Evolutionary conservation across 2,113 vertebrate genomes (phyloP), one percentile per base, ranked within the genome.

Genomic region (Caretta caretta): DNA sequence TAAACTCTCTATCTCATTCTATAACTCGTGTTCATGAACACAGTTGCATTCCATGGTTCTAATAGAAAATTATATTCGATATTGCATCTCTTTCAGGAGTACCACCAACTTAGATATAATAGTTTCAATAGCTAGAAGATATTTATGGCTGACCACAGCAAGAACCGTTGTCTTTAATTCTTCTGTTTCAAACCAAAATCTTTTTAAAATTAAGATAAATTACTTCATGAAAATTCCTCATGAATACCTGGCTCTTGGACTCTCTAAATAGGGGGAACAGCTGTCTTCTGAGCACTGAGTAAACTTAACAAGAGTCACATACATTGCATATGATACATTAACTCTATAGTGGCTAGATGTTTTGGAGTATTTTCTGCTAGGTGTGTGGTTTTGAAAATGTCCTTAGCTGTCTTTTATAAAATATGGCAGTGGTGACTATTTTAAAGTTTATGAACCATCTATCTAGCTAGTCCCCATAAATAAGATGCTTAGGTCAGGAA

Each of bases 251-350:
- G 19, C n/a, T 72, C n/a, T 38, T 72, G 19, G 17, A 72, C 19
- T 72, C 65, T n/a, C n/a, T 38, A 72, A 72, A 38, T 38, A 25
- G 31, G 35, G 62, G 16, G 35, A 69, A 69, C 35, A 35, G 0
- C 42, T 87, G 6, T 56, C 56, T 53, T 35, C 49, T 1, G 75
- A 0, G 0, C 56, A n/a, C 83, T 57, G 75, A 56, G 29, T 6
- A 49, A 76, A 27, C 38, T 72, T 31, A 35, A 50, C 0, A 1
- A 46, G 38, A 80, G 5, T 48, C 50, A 84, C 35, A 24, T 92
- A 38, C 0, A 0, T 69, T 31, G 19, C n/a, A 16, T 46, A 10
- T 46, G 53, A 35, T 0, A 53, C 8, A 19, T n/a, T 17, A 69
- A 19, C 29, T 35, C 62, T n/a, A 35, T 69, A 69, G 31, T 69